A percentile compares a stretch with the other conserved stretches of the same genome.
phyloP scores from a whole-genome alignment of 2,113 vertebrate genomes.

The Aldabrachelys gigantea region DNA sequence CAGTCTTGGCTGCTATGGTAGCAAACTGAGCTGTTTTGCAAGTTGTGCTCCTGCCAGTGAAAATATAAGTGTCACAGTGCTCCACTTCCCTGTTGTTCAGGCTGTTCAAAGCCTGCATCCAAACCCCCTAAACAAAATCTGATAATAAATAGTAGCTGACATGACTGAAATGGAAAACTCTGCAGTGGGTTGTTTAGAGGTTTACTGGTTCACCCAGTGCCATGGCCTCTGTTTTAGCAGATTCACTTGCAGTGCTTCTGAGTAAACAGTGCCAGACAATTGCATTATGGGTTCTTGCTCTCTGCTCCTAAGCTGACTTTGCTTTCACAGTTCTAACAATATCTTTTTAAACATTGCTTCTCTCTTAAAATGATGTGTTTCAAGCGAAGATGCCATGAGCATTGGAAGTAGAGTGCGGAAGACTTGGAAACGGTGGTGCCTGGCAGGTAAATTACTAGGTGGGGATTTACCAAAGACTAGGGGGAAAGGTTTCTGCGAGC shows the following conservation, averaged over 20 bases:
- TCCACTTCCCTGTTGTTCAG: not conserved
- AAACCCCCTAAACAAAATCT: constrained; percentile 9
- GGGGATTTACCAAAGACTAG: not conserved
- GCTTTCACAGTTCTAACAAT: not conserved
- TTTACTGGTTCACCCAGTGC: not conserved
- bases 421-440: fast-evolving
- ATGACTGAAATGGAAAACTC: constrained; percentile 7
- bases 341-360: not conserved
- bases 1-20: not conserved
- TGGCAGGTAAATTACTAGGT: constrained; percentile 5
- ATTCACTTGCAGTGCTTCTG: not conserved
- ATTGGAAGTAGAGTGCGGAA: not conserved
- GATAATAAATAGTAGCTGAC: not conserved
- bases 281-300: not conserved
- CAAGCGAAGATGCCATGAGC: not conserved
- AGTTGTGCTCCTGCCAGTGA: not conserved
- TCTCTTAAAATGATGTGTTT: not conserved
- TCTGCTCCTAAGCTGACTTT: not conserved
- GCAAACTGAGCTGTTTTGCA: not conserved
- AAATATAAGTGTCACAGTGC: not conserved
- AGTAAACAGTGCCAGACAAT: not conserved
- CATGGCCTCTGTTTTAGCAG: not conserved
- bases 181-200: not conserved
- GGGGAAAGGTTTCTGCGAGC: constrained; percentile 5
- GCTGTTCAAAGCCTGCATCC: not conserved